Conservation (phyloP, 2,797 vertebrate species). For the Apogon talboti region DNA sequence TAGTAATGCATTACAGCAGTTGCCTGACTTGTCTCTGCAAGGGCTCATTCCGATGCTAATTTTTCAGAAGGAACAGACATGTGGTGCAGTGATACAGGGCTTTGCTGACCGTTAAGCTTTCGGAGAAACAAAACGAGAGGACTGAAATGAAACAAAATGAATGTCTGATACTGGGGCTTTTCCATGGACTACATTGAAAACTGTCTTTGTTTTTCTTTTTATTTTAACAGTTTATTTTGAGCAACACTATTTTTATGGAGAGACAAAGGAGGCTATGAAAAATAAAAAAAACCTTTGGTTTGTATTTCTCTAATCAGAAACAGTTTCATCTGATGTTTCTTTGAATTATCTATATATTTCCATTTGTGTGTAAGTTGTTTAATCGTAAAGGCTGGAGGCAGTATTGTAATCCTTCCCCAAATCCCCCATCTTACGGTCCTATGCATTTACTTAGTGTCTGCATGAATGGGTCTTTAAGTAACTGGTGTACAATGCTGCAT, state of each 20-base stretch:
- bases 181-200: slow-evolving; percentile 81
- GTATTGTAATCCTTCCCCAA: slow-evolving; percentile 68
- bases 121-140: slow-evolving; percentile 51
- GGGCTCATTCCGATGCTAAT: slow-evolving; percentile 83
- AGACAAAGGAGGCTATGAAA: slow-evolving; percentile 83
- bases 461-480: slow-evolving; percentile 83
- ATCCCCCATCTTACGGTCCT: slow-evolving; percentile 70
- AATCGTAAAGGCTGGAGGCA: slow-evolving; percentile 65
- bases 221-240: slow-evolving; percentile 81
- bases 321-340: slow-evolving; percentile 71
- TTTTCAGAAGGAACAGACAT: slow-evolving; percentile 78
- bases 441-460: slow-evolving; percentile 79
- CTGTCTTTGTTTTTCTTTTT: slow-evolving; percentile 68
- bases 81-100: slow-evolving; percentile 79
- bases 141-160: slow-evolving; percentile 78
- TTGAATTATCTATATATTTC: slow-evolving; percentile 60
- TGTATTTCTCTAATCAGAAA: slow-evolving; percentile 86
- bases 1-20: slow-evolving; percentile 85
- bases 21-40: slow-evolving; percentile 86
- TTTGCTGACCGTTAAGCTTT: slow-evolving; percentile 80
- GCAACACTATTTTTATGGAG: slow-evolving; percentile 88
- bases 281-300: slow-evolving; percentile 84
- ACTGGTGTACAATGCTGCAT: slow-evolving; percentile 82
- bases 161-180: slow-evolving; percentile 85
- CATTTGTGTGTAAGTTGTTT: slow-evolving; percentile 71